These are phyloP conservation scores for Prunella strophiata DNA, from an alignment of 2,797 vertebrate species.

Conservation along the genomic window DNA sequence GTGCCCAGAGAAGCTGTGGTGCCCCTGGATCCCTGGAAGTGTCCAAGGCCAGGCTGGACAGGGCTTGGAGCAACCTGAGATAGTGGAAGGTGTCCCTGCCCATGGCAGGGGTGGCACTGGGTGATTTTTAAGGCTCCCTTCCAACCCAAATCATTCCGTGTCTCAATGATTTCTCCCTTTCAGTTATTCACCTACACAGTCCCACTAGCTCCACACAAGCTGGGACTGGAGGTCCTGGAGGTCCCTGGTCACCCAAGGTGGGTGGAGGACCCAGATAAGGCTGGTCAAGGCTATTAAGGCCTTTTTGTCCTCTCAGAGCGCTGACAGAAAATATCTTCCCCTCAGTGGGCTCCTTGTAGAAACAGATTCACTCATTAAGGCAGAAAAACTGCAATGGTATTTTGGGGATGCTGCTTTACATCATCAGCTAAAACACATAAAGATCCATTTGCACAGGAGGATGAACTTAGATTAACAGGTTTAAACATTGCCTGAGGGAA, in stretches of 20 bases:
- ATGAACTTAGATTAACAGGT: conserved; percentile 10
- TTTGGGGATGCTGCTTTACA: neutral
- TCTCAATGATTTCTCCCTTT: neutral
- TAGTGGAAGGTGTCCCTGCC: neutral
- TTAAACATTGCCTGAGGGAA: neutral
- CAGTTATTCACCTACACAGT: neutral
- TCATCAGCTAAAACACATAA: conserved; percentile 57
- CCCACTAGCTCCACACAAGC: neutral
- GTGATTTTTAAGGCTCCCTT: neutral
- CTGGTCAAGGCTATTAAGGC: accelerated
- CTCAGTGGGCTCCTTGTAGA: neutral
- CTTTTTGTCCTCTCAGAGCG: neutral
- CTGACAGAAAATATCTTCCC: neutral
- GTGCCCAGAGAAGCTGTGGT: neutral
- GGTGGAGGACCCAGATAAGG: neutral
- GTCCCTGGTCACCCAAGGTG: accelerated
- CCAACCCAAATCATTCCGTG: neutral
- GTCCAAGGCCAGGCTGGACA: accelerated
- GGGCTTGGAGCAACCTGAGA: accelerated
- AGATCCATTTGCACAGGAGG: neutral
- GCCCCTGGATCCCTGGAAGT: neutral
- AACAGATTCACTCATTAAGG: conserved; percentile 12
- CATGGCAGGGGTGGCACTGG: accelerated
- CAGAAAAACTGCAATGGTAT: conserved; percentile 19
- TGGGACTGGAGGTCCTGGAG: neutral